Conservation (phyloP, 2,113 vertebrate genomes). For the Athene cunicularia region DNA sequence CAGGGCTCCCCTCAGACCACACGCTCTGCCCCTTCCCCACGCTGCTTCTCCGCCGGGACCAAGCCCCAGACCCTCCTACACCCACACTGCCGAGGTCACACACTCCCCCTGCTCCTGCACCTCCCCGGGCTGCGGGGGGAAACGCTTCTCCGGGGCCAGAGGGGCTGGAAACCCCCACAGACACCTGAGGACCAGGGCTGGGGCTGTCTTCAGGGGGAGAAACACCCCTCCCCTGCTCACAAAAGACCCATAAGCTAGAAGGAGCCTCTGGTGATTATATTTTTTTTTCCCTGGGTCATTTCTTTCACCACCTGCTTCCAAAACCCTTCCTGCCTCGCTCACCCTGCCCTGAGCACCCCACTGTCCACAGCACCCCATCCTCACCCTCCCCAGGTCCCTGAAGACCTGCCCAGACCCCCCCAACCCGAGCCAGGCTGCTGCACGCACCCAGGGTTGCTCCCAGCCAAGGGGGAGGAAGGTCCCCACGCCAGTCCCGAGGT, state of each 20-base stretch:
- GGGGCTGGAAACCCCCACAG: neutral
- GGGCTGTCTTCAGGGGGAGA: neutral
- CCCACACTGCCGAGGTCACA: neutral
- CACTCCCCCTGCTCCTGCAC: neutral
- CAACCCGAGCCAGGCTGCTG: no score
- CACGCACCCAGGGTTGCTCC: neutral
- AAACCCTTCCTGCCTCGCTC: neutral
- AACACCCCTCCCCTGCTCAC: neutral
- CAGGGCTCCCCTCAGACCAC: neutral
- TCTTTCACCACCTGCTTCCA: neutral
- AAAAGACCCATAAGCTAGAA: neutral
- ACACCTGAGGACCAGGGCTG: no score
- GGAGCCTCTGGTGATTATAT: neutral
- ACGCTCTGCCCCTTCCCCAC: neutral
- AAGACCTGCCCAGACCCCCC: neutral
- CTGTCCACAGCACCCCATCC: neutral
- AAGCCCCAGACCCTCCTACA: no score
- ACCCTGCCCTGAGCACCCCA: neutral
- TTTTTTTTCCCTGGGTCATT: neutral
- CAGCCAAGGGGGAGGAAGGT: no score
- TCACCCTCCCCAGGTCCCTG: neutral
- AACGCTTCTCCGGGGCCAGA: neutral
- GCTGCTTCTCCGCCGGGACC: neutral
- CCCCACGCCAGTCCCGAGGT: neutral
- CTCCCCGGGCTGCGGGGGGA: neutral